Conservation (phyloP, 2,113 vertebrate genomes). For the Ibidorhyncha struthersii region DNA sequence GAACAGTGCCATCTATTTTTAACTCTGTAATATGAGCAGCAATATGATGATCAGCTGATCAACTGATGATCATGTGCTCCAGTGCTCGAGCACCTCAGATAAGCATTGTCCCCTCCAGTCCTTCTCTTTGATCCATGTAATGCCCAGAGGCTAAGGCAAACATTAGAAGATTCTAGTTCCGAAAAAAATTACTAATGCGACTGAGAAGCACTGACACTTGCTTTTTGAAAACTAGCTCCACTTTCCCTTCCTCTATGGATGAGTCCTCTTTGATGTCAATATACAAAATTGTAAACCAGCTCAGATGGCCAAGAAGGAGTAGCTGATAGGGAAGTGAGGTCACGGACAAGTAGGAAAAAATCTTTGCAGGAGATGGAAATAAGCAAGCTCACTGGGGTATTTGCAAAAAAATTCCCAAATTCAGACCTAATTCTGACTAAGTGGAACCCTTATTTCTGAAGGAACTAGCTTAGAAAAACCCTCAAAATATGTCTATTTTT, state of each 20-base stretch:
- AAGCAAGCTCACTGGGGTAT: background rate
- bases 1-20: background rate
- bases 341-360: background rate
- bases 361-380: background rate
- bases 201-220: background rate
- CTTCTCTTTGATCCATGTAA: background rate
- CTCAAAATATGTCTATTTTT: background rate
- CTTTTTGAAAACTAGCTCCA: background rate
- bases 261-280: background rate
- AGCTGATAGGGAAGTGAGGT: background rate
- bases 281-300: background rate
- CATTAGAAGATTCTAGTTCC: background rate
- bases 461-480: background rate
- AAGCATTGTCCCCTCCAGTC: background rate
- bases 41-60: background rate
- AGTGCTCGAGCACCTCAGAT: fast-evolving
- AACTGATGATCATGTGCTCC: background rate
- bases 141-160: background rate
- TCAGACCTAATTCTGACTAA: background rate
- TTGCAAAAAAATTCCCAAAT: background rate
- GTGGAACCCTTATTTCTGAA: background rate
- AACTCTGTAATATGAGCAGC: background rate
- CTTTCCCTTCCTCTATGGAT: background rate
- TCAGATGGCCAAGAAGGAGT: fast-evolving
- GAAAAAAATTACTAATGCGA: background rate